Percentiles rank a stretch among this genome's conserved stretches.
Conservation (phyloP, 2,888 invertebrate species). For the Minunthozetes semirufus region DNA sequence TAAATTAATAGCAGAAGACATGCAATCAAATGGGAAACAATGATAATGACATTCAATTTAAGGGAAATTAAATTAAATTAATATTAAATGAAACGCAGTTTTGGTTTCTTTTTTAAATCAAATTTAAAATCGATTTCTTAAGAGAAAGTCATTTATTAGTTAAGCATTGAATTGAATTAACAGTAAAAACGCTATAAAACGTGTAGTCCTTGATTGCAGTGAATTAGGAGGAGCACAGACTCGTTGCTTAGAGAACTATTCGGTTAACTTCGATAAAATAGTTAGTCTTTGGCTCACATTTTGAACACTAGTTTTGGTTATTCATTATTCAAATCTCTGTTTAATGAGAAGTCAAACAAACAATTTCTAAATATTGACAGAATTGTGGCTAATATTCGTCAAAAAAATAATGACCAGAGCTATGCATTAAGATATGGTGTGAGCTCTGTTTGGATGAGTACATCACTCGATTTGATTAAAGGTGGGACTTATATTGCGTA, state of each 20-base stretch:
- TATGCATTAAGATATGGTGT: background rate
- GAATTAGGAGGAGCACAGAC: slow-evolving; percentile 13
- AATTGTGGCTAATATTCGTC: background rate
- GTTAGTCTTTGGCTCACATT: background rate
- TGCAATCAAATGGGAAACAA: background rate
- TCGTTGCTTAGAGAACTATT: background rate
- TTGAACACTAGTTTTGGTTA: background rate
- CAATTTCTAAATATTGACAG: too few species aligned
- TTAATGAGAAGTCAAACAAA: background rate
- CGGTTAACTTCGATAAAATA: background rate
- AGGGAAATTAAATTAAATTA: background rate
- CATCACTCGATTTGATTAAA: background rate
- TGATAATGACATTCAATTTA: background rate
- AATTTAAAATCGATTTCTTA: slow-evolving; percentile 8
- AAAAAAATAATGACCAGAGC: background rate
- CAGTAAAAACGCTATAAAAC: background rate
- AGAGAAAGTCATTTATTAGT: background rate
- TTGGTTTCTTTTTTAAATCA: background rate
- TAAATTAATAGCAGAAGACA: background rate
- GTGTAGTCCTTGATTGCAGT: slow-evolving; percentile 22
- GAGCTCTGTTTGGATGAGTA: background rate
- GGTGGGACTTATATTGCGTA: slow-evolving; percentile 17
- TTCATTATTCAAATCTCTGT: background rate
- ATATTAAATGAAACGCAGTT: slow-evolving; percentile 7
- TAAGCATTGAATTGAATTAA: background rate